Base-by-base conservation (phyloP, 1,140 invertebrate genomes). In the Drosophila triauraria region DNA sequence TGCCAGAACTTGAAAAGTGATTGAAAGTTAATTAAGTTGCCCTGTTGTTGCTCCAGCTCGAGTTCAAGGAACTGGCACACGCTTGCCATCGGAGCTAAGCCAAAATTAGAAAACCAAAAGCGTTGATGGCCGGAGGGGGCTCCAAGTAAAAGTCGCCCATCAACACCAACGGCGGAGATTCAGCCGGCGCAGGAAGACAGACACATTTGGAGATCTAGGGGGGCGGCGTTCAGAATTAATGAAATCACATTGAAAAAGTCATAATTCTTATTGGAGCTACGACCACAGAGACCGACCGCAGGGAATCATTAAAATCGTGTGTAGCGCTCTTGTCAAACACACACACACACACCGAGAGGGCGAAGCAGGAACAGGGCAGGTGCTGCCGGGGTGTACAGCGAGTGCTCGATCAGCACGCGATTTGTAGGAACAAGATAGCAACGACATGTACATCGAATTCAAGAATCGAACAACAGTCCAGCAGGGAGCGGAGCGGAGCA, bases 291-390 rank as follows among this genome's bases (percentile, higher is more conserved):
- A 68, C 69, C 78, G 77, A 85, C 85, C 78, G 78, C 84, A 75
- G 84, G 84, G 80, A 88, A 88, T 88, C 84, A 88, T 88, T 88
- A 88, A 81, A 88, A 72, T 81, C 82, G 81, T 90, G 67, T 88
- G 84, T 87, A 80, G 83, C 62, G 80, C 77, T 87, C 84, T 80
- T 87, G 83, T 88, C 84, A 88, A 88, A 88, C 84, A 88, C 75
- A 56, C 43, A 56, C 7, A 25, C 12, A 6, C 9, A 30, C 20
- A 1, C 20, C 8, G 13, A 32, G 50, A 51, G 43, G 62, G 57
- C 20, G 25, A 69, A 54, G 42, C 35, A 44, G 23, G 58, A 46
- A 42, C 23, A 43, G 61, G 50, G 44, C 20, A 62, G 50, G 43
- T 43, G 78, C 51, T 62, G 51, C 20, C 25, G 20, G 69, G 27